Evolutionary conservation across 2,888 invertebrate genomes (phyloP).

Genomic region (Xanthia icteritia): DNA sequence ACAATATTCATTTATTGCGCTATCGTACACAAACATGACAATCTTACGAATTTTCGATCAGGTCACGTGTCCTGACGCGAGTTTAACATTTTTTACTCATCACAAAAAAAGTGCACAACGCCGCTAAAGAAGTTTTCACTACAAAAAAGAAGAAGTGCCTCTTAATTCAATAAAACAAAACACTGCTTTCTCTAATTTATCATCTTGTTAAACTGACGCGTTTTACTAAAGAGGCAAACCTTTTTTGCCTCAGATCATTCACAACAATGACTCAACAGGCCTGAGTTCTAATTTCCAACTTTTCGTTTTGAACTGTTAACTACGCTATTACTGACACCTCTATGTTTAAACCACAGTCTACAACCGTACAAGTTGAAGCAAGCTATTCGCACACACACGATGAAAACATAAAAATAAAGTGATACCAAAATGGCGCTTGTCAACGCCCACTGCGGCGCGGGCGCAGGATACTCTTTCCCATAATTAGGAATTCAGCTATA

Average conservation of each 20-base stretch:
- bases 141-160: too few relatives aligned
- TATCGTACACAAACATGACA: too few relatives aligned
- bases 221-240: background rate
- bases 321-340: slow-evolving; percentile 31
- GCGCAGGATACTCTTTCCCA: slow-evolving; percentile 32
- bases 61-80: too few relatives aligned
- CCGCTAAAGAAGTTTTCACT: too few relatives aligned
- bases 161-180: too few relatives aligned
- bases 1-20: too few relatives aligned
- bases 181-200: slow-evolving; percentile 1
- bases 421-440: slow-evolving; percentile 56
- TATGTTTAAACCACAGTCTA: slow-evolving; percentile 25
- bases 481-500: slow-evolving; percentile 58
- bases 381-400: slow-evolving; percentile 35
- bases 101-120: too few relatives aligned
- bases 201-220: background rate
- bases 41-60: too few relatives aligned
- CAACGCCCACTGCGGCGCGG: slow-evolving; percentile 45
- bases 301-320: slow-evolving; percentile 42
- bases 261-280: slow-evolving; percentile 37
- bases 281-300: slow-evolving; percentile 31
- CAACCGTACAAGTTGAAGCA: background rate
- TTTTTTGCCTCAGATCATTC: background rate
- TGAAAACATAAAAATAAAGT: slow-evolving; percentile 46
- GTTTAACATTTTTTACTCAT: too few relatives aligned